phyloP scores from a whole-genome alignment of 1,140 invertebrate genomes.

The Sitobion miscanthi region DNA sequence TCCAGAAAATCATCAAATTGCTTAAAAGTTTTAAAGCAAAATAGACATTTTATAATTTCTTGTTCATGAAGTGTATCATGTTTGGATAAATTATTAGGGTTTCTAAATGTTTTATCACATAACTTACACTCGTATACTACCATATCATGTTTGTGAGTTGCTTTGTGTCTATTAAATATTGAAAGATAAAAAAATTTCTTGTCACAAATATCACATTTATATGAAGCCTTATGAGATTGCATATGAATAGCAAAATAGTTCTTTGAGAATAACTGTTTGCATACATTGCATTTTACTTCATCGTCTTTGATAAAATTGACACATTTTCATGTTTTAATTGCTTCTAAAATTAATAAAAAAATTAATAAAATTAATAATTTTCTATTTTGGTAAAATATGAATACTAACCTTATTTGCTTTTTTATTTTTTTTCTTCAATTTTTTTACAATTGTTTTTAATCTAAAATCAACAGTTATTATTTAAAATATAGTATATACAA shows the following conservation, averaged over 20 bases:
- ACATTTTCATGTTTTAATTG: not conserved
- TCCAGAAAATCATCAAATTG: not conserved
- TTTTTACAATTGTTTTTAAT: not conserved
- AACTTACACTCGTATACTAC: not conserved
- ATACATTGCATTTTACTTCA: constrained; percentile 7
- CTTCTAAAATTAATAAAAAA: not conserved
- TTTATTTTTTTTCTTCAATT: not conserved
- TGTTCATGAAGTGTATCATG: not conserved
- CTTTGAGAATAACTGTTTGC: not conserved
- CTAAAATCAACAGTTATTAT: not conserved
- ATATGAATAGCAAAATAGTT: not conserved
- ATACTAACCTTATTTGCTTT: not conserved
- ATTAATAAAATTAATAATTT: not conserved
- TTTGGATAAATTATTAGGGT: not conserved
- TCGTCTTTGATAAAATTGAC: not conserved
- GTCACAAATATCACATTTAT: constrained; percentile 9
- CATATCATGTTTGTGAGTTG: not conserved
- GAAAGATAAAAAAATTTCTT: constrained; percentile 13
- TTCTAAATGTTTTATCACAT: not conserved
- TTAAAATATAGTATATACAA: not conserved
- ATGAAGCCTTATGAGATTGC: not conserved
- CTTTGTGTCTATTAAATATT: constrained; percentile 15
- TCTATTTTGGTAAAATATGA: not conserved
- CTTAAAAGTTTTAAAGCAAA: constrained; percentile 9
- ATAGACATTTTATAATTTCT: constrained; percentile 2